Evolutionary conservation across 1,140 invertebrate species (phyloP), one percentile per base, ranked within the genome.

Genomic region (Lordiphosa clarofinis): DNA sequence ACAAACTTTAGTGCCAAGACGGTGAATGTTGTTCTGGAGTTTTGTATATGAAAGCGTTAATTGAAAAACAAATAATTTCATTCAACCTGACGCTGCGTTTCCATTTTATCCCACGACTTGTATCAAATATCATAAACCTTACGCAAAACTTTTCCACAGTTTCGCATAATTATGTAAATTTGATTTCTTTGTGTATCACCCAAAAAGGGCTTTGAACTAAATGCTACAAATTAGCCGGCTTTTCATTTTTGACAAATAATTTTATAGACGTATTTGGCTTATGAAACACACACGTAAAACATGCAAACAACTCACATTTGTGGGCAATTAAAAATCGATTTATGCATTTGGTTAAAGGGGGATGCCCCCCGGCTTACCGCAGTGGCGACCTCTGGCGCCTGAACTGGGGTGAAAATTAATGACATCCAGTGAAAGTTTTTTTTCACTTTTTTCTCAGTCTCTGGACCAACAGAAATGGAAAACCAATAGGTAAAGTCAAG

Each of bases 301-400:
- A 40, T 6, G 28, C 28, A 56, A 50, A 57, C 38, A 49, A 48
- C 37, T 24, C 46, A 54, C 57, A 68, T 67, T 70, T 64, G 31
- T 53, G 50, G 52, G 62, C 67, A 81, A 84, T 82, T 82, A 82
- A 82, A 82, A 69, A 82, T 82, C 76, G 78, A 82, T 82, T 84
- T 82, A 84, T 56, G 52, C 71, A 48, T 60, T 33, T 46, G 39
- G 21, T 39, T 44, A 31, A 12, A 36, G 38, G 12, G 24, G 7
- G 13, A 59, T 39, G 54, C 44, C 49, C 37, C 56, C 54, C 43
- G 36, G 35, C 43, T 66, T 53, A 36, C 47, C 15, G 33, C 60
- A 52, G 28, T 8, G 28, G 28, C 11, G 42, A 43, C 49, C 62
- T 65, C 49, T 52, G 42, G 60, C 46, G 46, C 15, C 8, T 24